Base-by-base conservation (phyloP, 2,797 vertebrate genomes). In the Siniperca undulata region DNA sequence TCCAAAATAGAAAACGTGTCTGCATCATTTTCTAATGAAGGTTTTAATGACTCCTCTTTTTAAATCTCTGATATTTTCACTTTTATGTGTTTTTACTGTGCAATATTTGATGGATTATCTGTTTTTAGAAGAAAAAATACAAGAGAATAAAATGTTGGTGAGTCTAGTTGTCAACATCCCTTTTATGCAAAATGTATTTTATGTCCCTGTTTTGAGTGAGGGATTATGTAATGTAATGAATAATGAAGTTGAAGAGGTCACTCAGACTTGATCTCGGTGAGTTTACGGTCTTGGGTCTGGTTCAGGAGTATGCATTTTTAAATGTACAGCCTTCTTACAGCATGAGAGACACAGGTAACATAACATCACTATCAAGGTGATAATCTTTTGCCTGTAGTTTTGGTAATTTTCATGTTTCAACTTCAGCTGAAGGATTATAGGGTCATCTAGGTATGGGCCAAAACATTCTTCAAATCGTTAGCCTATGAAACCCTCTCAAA, bases 71-170 rank as follows among this genome's bases (percentile, higher is more conserved):
- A 83, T 82, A 67, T 88, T 88, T 86, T 86, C 7, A 81, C 19
- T 78, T 86, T 59, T 83, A 40, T 84, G 71, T 91, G 64, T 90
- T 92, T 93, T 90, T 90, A 93, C 75, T 80, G 91, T 94, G 92
- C 90, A 94, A 94, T 94, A 93, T 90, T 86, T 93, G 81, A 86
- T 86, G 77, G 67, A 77, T 72, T 60, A 52, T 83, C n/a, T 82
- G 72, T 92, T 92, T 91, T 84, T 83, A 81, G 69, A 72, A 48
- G 9, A 66, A 30, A 79, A 80, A 75, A 77, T 42, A 48, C 12
- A 56, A 60, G 46, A 70, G 19, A 67, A 81, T 75, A 61, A 77
- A 50, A 50, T 52, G 72, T 78, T 76, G 71, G 60, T 59, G 40
- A 70, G 27, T 64, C 22, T 68, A 60, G n/a, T 52, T 78, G 72